Percentiles rank a stretch among this genome's conserved stretches.
phyloP scores from a whole-genome alignment of 2,888 invertebrate genomes.

The Drosophila nr. perissopoda region DNA sequence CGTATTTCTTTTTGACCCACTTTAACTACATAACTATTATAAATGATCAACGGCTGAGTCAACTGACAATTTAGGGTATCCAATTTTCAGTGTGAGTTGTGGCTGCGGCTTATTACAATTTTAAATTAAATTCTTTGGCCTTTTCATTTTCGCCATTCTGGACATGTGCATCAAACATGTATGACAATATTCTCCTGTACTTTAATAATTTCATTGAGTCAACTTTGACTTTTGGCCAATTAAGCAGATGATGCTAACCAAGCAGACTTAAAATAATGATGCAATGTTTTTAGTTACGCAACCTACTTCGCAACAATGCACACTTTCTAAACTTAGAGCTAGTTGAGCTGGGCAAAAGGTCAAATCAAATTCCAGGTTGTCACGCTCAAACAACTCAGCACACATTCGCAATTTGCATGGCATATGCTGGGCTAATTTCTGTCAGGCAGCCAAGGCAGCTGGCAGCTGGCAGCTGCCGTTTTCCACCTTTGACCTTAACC shows the following conservation, averaged over 20 bases:
- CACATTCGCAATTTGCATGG: constrained; percentile 43
- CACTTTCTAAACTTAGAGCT: constrained; percentile 10
- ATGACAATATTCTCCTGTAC: constrained; percentile 5
- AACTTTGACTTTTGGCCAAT: background rate
- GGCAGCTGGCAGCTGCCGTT: constrained; percentile 37
- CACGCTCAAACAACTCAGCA: constrained; percentile 46
- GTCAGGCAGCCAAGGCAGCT: background rate
- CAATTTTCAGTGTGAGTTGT: background rate
- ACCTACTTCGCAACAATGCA: background rate
- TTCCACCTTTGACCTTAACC: constrained; percentile 64
- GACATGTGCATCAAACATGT: constrained; percentile 17
- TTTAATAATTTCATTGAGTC: constrained; percentile 8
- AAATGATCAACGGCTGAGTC: background rate
- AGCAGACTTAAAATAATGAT: constrained; percentile 5
- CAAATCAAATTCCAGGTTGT: constrained; percentile 63
- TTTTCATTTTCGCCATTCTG: constrained; percentile 18
- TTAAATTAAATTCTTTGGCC: constrained; percentile 9
- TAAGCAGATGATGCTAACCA: background rate
- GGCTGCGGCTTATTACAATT: constrained; percentile 7
- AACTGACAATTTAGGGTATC: constrained; percentile 13
- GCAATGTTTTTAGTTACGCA: constrained; percentile 5
- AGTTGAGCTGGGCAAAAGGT: constrained; percentile 52
- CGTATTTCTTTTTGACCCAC: background rate
- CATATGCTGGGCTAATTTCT: constrained; percentile 49
- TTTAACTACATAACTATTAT: background rate